phyloP scores from a whole-genome alignment of 2,797 vertebrate species.

The Gymnoscopelus braueri region DNA sequence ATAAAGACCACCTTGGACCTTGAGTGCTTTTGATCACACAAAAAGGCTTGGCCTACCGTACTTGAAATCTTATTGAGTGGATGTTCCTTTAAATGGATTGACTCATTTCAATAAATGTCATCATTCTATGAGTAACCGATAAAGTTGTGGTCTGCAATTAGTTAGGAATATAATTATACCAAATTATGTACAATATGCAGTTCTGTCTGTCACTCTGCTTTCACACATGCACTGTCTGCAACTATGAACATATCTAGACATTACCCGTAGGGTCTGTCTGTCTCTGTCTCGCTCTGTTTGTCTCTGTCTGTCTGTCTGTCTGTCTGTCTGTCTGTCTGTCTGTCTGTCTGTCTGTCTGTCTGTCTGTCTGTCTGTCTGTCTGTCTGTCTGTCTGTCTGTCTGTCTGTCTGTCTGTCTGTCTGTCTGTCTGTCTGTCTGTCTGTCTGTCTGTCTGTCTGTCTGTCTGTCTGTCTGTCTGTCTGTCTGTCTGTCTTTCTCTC shows the following conservation, averaged over 20 bases:
- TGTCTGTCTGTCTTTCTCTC: neutral
- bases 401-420: conserved; percentile 6
- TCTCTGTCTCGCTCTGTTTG: neutral
- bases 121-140: conserved; percentile 11
- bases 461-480: neutral
- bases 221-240: no score
- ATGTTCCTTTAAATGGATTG: no score
- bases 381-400: conserved; percentile 8
- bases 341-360: neutral
- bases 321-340: neutral
- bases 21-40: no score
- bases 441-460: neutral
- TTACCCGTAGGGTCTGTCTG: neutral
- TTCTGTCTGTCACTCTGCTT: neutral
- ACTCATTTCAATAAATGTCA: no score
- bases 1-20: no score
- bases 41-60: no score
- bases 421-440: neutral
- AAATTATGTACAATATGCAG: neutral
- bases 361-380: neutral
- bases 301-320: neutral
- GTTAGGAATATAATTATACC: neutral
- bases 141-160: neutral
- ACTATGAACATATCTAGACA: no score
- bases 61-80: no score